Base-by-base conservation (phyloP, 2,113 vertebrate species). In the Monarcha castaneiventris region DNA sequence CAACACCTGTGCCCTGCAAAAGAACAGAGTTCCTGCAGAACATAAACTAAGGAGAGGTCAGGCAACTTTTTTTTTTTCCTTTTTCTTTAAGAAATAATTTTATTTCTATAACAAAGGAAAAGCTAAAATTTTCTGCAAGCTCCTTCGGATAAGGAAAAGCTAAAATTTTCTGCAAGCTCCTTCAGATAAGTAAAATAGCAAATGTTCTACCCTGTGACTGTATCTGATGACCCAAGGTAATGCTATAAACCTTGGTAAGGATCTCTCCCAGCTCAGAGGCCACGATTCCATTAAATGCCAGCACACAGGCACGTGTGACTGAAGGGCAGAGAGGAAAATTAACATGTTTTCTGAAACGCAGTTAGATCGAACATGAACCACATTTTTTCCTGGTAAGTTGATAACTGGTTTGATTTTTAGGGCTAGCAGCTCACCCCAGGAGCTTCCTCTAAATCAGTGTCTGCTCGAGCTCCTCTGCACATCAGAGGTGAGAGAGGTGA, bases 401-500 rank as follows among this genome's bases (percentile, higher is more conserved):
- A 25, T 23, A 61, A 44, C 12, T 32, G 25, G 12, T 63, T 92
- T 73, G 73, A 62, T 84, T 87, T 87, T 81, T 32, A 44, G 37
- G 44, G 37, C 20, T 51, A 32, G n/a, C 59, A 79, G 54, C 54
- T 76, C 62, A 44, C 4, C 27, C 62, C 5, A 20, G 44, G 22
- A 72, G 26, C 41, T 46, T 30, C 64, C 35, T 54, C 52, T 44
- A 17, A 43, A 48, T 0, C 29, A 7, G 20, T 3, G 19, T 25
- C 59, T 61, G 4, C 61, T 54, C 29, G 5, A 68, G 18, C 52
- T 26, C 23, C 58, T 41, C 3, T 10, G 26, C 9, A 5, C 0
- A 0, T 14, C 48, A 18, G 9, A 20, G 0, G 2, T 13, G 54
- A 30, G 17, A 2, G 11, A 56, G 19, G 32, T 17, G 39, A 61